Evolutionary conservation across 2,888 invertebrate species (phyloP).

Genomic region (Andrena chrysosceles): DNA sequence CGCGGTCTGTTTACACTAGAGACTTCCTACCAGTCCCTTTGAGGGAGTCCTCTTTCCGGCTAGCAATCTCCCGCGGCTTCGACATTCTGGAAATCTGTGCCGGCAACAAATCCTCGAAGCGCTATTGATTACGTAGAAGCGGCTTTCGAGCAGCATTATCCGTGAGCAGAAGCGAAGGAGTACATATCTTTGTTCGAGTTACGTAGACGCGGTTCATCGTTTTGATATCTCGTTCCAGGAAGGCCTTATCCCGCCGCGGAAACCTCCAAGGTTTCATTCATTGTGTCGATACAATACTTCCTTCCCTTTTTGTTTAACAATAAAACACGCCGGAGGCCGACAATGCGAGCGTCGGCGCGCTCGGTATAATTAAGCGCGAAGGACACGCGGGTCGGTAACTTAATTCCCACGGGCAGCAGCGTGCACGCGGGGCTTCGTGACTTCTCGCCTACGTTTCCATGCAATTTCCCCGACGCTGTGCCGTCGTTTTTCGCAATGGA

Average conservation of each 20-base stretch:
- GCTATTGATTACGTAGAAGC: not conserved
- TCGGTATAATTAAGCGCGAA: conserved; percentile 72
- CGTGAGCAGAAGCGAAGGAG: not conserved
- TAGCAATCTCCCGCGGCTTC: conserved; percentile 18
- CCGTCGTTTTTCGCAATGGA: conserved; percentile 40
- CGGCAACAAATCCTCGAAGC: conserved; percentile 19
- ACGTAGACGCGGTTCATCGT: not conserved
- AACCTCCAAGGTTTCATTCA: conserved; percentile 65
- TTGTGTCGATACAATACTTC: conserved; percentile 66
- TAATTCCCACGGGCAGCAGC: conserved; percentile 71
- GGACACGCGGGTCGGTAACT: conserved; percentile 72
- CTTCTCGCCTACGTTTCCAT: conserved; percentile 48
- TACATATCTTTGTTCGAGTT: not conserved
- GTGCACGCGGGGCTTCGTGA: conserved; percentile 44
- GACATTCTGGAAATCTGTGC: conserved; percentile 50
- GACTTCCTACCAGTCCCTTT: conserved; percentile 66
- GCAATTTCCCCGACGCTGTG: conserved; percentile 51
- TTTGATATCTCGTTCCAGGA: conserved; percentile 23
- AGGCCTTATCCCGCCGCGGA: conserved; percentile 49
- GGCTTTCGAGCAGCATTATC: not conserved
- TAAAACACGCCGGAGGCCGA: conserved; percentile 57
- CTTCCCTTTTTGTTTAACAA: conserved; percentile 66
- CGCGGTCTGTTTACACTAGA: conserved; percentile 63
- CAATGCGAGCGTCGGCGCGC: conserved; percentile 58
- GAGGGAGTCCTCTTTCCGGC: conserved; percentile 59